Base-by-base conservation (phyloP, 2,113 vertebrate genomes). In the Chitala chitala region DNA sequence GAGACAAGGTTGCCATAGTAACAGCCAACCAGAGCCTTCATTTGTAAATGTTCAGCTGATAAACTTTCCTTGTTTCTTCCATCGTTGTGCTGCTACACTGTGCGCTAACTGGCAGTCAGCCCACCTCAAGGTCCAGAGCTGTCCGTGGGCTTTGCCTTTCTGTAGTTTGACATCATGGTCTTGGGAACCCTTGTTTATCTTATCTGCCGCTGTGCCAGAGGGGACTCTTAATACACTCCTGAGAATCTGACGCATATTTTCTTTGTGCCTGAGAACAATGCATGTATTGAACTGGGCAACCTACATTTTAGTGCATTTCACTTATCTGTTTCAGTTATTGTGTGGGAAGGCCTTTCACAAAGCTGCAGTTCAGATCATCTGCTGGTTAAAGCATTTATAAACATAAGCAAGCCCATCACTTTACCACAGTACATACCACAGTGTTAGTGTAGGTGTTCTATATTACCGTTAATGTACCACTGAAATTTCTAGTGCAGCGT, bases 1-100 rank as follows among this genome's bases (percentile, higher is more conserved):
- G 58, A 44, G 58, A 76, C 38, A 65, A 66, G 75, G 59, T 76
- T 72, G 61, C 59, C 40, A 65, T n/a, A 20, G 61, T 51, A 65
- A 71, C 50, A 56, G 63, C 36, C 64, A 40, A 46, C 63, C 64
- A 53, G 48, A 26, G n/a, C 29, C 38, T 31, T 69, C 26, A 40
- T 10, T 26, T 36, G 22, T 70, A 31, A 15, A 56, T 6, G n/a
- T 61, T 75, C 20, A 13, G 31, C 66, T 70, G 15, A 24, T 22
- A 75, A 38, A 53, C 31, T 56, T 64, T 63, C 1, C 53, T 46
- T 29, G 65, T 24, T 20, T 69, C 26, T 73, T 61, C 26, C 10
- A 48, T 72, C 56, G 17, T 4, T 2, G 13, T 59, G 44, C 20
- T 44, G 17, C 61, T 72, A 72, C 50, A 17, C 8, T 33, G 55